Evolutionary conservation across 2,888 invertebrate genomes (phyloP).

Genomic region (Nymphalis c-album): DNA sequence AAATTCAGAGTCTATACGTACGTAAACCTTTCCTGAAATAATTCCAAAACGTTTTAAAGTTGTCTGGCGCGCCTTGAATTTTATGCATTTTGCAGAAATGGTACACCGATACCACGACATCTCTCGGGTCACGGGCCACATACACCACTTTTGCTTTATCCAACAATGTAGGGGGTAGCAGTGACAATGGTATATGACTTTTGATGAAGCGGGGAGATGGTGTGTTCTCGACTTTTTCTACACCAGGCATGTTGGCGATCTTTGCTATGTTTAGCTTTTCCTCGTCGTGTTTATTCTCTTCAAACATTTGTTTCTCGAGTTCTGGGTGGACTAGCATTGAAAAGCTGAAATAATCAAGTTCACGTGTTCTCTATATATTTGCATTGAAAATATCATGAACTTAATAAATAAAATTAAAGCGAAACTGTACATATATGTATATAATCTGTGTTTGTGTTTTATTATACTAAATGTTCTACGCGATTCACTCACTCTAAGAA

Average conservation of each 20-base stretch:
- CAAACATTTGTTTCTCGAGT: too few species aligned
- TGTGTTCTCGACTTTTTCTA: conserved; percentile 24
- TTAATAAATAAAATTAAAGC: too few species aligned
- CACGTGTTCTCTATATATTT: not conserved
- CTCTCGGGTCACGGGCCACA: conserved; percentile 89
- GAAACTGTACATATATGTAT: not conserved
- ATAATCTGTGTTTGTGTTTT: not conserved
- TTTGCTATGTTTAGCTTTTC: conserved; percentile 2
- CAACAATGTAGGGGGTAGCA: conserved; percentile 82
- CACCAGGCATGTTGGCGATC: conserved; percentile 3
- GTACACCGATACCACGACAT: conserved; percentile 88
- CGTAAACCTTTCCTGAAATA: conserved; percentile 82
- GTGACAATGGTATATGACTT: conserved; percentile 86
- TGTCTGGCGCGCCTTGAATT: conserved; percentile 79
- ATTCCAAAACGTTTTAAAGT: conserved; percentile 74
- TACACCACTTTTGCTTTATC: conserved; percentile 82
- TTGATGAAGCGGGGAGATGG: conserved; percentile 51
- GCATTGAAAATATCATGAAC: too few species aligned
- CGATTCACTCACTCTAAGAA: conserved; percentile 84
- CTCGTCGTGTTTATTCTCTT: not conserved
- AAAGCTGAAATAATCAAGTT: not conserved
- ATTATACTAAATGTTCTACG: too few species aligned
- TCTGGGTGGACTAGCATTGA: not conserved
- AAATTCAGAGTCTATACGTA: conserved; percentile 51
- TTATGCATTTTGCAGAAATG: conserved; percentile 42